Conservation (phyloP, 2,888 invertebrate species). For the Brachypterus glaber region DNA sequence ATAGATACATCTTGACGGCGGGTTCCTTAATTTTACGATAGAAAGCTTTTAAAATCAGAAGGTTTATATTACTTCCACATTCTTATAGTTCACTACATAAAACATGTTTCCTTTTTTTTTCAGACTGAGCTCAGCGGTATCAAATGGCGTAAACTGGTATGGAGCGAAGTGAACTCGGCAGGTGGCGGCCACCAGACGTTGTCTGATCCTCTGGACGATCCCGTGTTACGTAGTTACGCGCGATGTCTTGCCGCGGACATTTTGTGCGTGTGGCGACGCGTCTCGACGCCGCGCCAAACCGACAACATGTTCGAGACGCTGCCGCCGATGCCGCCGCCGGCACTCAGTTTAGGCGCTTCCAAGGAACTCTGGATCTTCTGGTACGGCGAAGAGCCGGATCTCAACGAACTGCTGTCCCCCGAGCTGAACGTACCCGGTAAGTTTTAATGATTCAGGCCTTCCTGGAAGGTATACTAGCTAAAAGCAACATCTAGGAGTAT, state of each 20-base stretch:
- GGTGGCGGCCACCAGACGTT: constrained; percentile 40
- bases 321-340: constrained; percentile 51
- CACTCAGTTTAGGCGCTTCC: constrained; percentile 73
- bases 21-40: too few species aligned
- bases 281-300: constrained; percentile 49
- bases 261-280: constrained; percentile 95
- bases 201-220: constrained; percentile 74
- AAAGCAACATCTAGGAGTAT: too few species aligned
- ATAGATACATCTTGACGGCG: too few species aligned
- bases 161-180: constrained; percentile 57
- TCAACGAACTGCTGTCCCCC: constrained; percentile 71
- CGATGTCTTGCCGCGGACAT: constrained; percentile 89
- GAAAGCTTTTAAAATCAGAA: too few species aligned
- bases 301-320: constrained; percentile 46
- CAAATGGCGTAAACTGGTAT: constrained; percentile 95
- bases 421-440: constrained; percentile 81
- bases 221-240: constrained; percentile 82
- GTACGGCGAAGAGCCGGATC: constrained; percentile 96
- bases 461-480: too few species aligned
- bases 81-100: too few species aligned
- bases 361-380: constrained; percentile 99
- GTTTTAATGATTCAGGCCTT: too few species aligned
- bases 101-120: constrained; percentile 38
- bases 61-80: too few species aligned
- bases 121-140: constrained; percentile 99